phyloP scores from a whole-genome alignment of 2,888 invertebrate genomes.

The Eilema caniola region DNA sequence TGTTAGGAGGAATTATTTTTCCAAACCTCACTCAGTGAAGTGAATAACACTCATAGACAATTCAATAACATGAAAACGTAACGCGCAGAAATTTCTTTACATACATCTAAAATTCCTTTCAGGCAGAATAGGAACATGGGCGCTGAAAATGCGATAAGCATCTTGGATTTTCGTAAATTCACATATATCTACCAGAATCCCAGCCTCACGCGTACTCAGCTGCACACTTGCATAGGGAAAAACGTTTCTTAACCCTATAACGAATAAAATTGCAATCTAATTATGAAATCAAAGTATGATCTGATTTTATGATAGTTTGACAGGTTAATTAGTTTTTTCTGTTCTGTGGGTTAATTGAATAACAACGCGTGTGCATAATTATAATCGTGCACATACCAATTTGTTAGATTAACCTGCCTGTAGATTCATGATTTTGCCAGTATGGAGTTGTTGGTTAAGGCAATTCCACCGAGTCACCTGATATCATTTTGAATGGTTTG shows the following conservation, averaged over 20 bases:
- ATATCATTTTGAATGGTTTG: no score
- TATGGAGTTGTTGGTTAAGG: no score
- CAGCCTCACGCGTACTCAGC: conserved; percentile 33
- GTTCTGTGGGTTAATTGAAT: no score
- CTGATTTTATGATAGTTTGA: background rate
- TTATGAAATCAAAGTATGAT: background rate
- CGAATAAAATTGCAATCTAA: background rate
- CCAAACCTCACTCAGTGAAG: conserved; percentile 17
- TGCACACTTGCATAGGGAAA: conserved; percentile 50
- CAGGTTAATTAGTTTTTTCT: no score
- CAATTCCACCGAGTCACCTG: no score
- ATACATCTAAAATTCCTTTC: conserved; percentile 38
- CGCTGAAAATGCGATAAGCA: conserved; percentile 40
- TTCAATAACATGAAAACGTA: conserved; percentile 36
- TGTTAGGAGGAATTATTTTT: background rate
- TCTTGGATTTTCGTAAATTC: conserved; percentile 26
- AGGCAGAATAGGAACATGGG: conserved; percentile 32
- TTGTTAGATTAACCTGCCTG: background rate
- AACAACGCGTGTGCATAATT: background rate
- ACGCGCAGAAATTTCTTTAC: conserved; percentile 31
- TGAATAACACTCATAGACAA: conserved; percentile 31
- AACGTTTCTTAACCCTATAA: conserved; percentile 46
- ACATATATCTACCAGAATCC: background rate
- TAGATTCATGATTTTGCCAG: background rate
- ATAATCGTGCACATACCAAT: background rate